Evolutionary conservation across 64 coral and sea anemone genomes (phyloP).

Genomic region (Porites lutea): DNA sequence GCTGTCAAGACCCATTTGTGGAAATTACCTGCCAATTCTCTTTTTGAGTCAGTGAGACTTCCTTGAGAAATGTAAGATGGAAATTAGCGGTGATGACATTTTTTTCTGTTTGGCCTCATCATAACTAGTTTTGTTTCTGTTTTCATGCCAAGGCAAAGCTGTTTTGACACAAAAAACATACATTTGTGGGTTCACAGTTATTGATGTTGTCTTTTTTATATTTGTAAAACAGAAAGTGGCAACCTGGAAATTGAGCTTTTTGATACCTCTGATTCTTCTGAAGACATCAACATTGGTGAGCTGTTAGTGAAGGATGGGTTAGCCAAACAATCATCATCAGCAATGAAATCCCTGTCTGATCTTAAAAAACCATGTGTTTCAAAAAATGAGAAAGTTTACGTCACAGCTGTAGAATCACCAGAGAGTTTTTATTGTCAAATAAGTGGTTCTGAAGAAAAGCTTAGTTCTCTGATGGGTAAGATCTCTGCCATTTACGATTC

Average conservation of each 20-base stretch:
- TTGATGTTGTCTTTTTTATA: neutral
- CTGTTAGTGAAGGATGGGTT: conserved; percentile 35
- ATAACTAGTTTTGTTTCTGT: too few species aligned
- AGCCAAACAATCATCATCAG: neutral
- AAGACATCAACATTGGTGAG: conserved; percentile 55
- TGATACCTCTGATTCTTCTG: conserved; percentile 37
- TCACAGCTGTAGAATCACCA: conserved; percentile 63
- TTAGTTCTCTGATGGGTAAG: conserved; percentile 28
- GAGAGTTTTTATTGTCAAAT: conserved; percentile 60
- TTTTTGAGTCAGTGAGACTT: too few species aligned
- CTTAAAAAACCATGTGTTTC: neutral
- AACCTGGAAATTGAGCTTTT: conserved; percentile 30
- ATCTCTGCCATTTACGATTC: conserved; percentile 59
- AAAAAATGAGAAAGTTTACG: conserved; percentile 39
- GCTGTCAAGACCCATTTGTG: too few species aligned
- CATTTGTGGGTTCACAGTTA: neutral
- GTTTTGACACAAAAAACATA: neutral
- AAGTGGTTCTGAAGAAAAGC: conserved; percentile 55
- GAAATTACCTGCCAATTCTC: too few species aligned
- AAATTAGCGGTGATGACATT: too few species aligned
- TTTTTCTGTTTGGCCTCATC: too few species aligned
- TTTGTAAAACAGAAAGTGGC: neutral
- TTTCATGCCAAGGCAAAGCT: too few species aligned
- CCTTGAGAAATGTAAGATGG: too few species aligned
- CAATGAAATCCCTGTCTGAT: neutral